Percentiles rank a stretch among this genome's conserved stretches.
phyloP scores from a whole-genome alignment of 2,888 invertebrate species.

The Dynastes tityus region DNA sequence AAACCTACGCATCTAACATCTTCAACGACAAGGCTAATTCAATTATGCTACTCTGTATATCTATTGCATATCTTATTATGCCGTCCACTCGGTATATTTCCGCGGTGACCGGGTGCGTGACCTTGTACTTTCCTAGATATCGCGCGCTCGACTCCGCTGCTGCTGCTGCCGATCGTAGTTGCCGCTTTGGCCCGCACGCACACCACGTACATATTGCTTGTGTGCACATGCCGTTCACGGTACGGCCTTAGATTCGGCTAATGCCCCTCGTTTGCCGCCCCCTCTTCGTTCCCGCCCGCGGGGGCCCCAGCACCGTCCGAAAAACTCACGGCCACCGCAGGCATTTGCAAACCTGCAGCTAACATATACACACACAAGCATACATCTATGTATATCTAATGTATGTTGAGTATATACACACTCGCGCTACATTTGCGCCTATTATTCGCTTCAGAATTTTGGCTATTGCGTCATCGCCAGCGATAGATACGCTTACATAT shows the following conservation, averaged over 20 bases:
- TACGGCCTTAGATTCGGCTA: conserved; percentile 77
- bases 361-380: conserved; percentile 41
- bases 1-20: not conserved
- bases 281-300: conserved; percentile 63
- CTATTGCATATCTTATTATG: conserved; percentile 13
- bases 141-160: conserved; percentile 32
- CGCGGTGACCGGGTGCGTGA: conserved; percentile 50
- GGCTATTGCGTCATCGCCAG: conserved; percentile 56
- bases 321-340: conserved; percentile 54
- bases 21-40: no score
- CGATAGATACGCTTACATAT: conserved; percentile 39
- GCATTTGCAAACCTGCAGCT: conserved; percentile 65
- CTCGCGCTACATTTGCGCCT: conserved; percentile 51
- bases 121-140: conserved; percentile 50
- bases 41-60: not conserved
- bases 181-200: conserved; percentile 55
- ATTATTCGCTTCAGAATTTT: conserved; percentile 57
- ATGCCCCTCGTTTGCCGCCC: conserved; percentile 76
- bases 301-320: conserved; percentile 58
- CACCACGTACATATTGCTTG: conserved; percentile 63
- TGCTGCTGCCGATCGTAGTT: conserved; percentile 24
- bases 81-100: conserved; percentile 43
- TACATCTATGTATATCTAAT: conserved; percentile 37
- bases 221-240: conserved; percentile 71
- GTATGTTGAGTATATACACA: conserved; percentile 5